A percentile compares a stretch with the other conserved stretches of the same genome.
Conservation (phyloP, 1,140 invertebrate genomes). For the Plectrocnemia conspersa region DNA sequence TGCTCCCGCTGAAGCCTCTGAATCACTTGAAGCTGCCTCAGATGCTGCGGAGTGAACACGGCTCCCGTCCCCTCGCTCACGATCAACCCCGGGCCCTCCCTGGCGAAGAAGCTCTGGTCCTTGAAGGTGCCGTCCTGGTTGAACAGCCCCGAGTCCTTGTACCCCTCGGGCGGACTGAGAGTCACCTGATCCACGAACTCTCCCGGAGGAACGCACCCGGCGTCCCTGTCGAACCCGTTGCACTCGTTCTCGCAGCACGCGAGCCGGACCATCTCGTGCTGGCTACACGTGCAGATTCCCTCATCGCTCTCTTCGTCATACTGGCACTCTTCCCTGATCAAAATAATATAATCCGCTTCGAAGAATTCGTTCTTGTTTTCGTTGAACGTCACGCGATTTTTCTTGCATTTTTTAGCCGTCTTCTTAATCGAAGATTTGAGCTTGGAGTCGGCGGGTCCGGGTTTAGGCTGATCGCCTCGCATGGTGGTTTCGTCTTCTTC, state of each 20-base stretch:
- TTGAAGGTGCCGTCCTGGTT: conserved; percentile 48
- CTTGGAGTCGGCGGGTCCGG: conserved; percentile 43
- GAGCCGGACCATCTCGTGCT: conserved; percentile 62
- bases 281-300: conserved; percentile 71
- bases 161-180: conserved; percentile 78
- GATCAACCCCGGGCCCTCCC: conserved; percentile 52
- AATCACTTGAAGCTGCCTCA: conserved; percentile 54
- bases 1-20: conserved; percentile 56
- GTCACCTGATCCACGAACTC: conserved; percentile 71
- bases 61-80: conserved; percentile 55
- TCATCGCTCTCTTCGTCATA: conserved; percentile 67
- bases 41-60: conserved; percentile 56
- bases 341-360: conserved; percentile 81
- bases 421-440: conserved; percentile 51
- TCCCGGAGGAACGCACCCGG: conserved; percentile 54
- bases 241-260: conserved; percentile 57
- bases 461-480: conserved; percentile 44
- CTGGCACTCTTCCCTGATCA: conserved; percentile 77
- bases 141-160: conserved; percentile 67
- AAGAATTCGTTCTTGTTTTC: conserved; percentile 83
- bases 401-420: conserved; percentile 42
- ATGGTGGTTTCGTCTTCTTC: conserved; percentile 39
- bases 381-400: conserved; percentile 77
- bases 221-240: conserved; percentile 43
- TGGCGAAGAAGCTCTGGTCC: conserved; percentile 45